A percentile compares a stretch with the other conserved stretches of the same genome.
These are phyloP conservation scores for Calameuta pallipes DNA, from an alignment of 2,888 invertebrate genomes.

Conservation along the genomic window DNA sequence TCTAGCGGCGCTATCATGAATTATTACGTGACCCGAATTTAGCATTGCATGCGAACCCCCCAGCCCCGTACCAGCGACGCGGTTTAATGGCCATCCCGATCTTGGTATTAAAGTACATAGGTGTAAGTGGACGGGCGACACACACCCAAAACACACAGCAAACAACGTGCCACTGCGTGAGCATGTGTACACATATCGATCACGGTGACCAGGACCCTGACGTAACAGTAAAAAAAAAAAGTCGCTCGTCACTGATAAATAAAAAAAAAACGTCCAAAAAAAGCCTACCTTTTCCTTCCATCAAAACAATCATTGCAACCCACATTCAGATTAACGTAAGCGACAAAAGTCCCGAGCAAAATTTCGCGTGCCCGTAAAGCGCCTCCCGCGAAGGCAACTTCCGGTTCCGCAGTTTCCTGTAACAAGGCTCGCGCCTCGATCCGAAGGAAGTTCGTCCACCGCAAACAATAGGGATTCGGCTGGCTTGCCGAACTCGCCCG, in stretches of 20 bases:
- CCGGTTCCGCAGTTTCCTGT: background rate
- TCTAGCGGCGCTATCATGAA: slow-evolving; percentile 46
- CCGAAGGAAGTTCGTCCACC: background rate
- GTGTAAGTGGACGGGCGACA: background rate
- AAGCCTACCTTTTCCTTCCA: too few species aligned
- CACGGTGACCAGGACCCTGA: background rate
- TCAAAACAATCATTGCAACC: background rate
- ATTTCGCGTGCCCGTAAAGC: background rate
- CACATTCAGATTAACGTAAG: background rate
- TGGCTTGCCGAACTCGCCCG: background rate
- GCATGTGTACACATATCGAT: background rate
- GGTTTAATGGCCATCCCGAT: slow-evolving; percentile 36
- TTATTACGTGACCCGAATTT: slow-evolving; percentile 56
- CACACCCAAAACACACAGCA: background rate
- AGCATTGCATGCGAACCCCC: slow-evolving; percentile 38
- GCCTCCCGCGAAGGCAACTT: background rate
- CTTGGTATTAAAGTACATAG: background rate
- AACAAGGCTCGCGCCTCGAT: background rate
- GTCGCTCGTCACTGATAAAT: background rate
- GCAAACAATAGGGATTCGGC: background rate
- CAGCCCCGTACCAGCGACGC: slow-evolving; percentile 8
- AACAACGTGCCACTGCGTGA: background rate
- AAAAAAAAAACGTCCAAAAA: background rate
- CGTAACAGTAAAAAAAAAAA: background rate
- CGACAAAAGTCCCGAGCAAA: background rate